Evolutionary conservation across 2,113 vertebrate species (phyloP).

Genomic region (Hystrix cristata): DNA sequence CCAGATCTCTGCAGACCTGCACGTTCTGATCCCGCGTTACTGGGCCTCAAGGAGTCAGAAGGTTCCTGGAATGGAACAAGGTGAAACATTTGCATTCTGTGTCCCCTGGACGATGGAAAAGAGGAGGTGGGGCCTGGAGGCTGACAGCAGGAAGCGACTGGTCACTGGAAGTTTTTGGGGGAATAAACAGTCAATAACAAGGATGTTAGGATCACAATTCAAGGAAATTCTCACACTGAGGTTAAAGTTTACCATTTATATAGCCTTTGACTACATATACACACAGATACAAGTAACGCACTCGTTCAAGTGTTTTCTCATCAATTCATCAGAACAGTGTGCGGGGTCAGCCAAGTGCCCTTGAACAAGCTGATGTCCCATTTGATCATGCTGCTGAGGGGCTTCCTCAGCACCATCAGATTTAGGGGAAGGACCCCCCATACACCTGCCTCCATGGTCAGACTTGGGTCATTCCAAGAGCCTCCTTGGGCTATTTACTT

Average conservation of each 20-base stretch:
- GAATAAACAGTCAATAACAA: neutral
- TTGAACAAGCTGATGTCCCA: neutral
- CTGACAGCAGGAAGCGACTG: accelerated
- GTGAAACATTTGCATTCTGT: neutral
- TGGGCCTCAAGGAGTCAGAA: neutral
- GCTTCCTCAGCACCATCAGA: neutral
- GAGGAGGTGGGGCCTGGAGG: neutral
- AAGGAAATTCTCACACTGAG: neutral
- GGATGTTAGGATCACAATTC: accelerated
- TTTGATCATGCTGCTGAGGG: neutral
- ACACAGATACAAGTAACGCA: neutral
- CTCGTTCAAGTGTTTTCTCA: neutral
- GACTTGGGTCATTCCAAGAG: neutral
- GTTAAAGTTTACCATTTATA: neutral
- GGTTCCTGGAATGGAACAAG: neutral
- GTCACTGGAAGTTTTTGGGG: accelerated
- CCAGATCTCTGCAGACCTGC: slow-evolving; percentile 63
- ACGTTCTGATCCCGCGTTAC: slow-evolving; percentile 54
- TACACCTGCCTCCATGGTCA: accelerated
- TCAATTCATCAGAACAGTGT: neutral
- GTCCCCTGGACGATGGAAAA: neutral
- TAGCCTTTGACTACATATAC: neutral
- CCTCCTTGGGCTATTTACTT: neutral
- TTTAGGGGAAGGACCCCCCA: no score
- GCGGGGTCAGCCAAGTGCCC: neutral